Conservation (phyloP, 2,888 invertebrate species). For the Heliconius hortense region DNA sequence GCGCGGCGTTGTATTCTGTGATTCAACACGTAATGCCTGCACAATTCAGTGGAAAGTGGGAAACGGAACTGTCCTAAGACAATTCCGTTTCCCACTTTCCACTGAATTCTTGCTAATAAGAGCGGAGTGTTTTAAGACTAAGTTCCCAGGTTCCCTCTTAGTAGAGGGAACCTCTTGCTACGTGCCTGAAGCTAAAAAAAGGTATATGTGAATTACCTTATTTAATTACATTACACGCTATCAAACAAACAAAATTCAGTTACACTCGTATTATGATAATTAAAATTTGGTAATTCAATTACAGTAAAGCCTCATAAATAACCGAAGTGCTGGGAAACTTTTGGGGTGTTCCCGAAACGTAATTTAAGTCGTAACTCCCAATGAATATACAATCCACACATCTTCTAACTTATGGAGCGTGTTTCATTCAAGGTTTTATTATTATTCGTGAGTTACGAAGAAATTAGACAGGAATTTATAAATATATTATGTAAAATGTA, state of each 20-base stretch:
- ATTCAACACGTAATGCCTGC: no score
- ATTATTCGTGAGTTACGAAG: background rate
- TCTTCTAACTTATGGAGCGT: constrained; percentile 7
- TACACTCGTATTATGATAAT: constrained; percentile 23
- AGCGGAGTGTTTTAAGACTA: background rate
- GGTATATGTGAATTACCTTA: background rate
- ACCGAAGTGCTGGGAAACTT: constrained; percentile 1
- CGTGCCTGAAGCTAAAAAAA: background rate
- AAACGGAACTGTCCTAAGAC: no score
- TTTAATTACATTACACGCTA: background rate
- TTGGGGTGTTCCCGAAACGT: constrained; percentile 15
- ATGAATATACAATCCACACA: constrained; percentile 22
- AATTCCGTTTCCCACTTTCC: no score
- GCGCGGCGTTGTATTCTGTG: no score
- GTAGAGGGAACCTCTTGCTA: no score
- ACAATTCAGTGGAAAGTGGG: no score
- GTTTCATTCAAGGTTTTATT: constrained; percentile 8
- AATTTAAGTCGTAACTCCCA: constrained; percentile 18
- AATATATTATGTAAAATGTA: background rate
- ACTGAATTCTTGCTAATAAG: no score
- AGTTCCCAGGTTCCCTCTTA: background rate
- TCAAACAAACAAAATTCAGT: background rate
- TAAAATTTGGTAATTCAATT: constrained; percentile 22
- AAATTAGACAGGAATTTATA: background rate
- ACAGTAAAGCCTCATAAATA: constrained; percentile 24